phyloP scores from a whole-genome alignment of 2,113 vertebrate genomes.

The Albula goreensis region DNA sequence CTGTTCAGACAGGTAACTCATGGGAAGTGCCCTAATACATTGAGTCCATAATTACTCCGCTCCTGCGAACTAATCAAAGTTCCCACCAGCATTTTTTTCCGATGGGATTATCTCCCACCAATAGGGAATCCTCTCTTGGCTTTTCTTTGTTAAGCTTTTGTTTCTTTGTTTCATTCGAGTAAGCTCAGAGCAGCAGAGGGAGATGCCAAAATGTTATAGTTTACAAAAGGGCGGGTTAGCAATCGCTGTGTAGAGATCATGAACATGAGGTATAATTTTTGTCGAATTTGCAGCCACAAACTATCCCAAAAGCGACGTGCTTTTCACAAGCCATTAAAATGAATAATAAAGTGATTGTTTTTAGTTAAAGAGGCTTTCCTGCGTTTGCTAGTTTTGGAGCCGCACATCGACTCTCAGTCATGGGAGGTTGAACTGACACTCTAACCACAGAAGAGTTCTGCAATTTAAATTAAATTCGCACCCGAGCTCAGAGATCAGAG shows the following conservation, averaged over 20 bases:
- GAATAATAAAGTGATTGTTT: neutral
- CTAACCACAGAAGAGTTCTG: neutral
- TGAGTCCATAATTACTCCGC: constrained; percentile 23
- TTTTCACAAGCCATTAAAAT: neutral
- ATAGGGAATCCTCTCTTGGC: neutral
- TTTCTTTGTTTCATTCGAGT: neutral
- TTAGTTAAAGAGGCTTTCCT: neutral
- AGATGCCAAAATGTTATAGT: neutral
- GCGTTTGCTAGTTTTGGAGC: neutral
- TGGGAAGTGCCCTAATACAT: constrained; percentile 22
- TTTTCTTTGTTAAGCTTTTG: neutral
- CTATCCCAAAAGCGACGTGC: neutral
- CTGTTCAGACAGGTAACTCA: neutral
- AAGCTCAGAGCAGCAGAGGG: neutral
- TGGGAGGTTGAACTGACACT: neutral
- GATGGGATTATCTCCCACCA: constrained; percentile 15
- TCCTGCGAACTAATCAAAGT: neutral
- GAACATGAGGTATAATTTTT: neutral
- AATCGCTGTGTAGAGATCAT: neutral
- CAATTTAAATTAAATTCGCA: constrained; percentile 10
- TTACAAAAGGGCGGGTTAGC: neutral
- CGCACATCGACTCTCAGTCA: neutral
- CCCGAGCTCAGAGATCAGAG: constrained; percentile 6
- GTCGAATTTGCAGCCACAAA: neutral
- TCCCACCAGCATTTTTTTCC: neutral